A percentile compares a stretch with the other conserved stretches of the same genome.
Conservation (phyloP, 2,888 invertebrate species). For the Suillia variegata region DNA sequence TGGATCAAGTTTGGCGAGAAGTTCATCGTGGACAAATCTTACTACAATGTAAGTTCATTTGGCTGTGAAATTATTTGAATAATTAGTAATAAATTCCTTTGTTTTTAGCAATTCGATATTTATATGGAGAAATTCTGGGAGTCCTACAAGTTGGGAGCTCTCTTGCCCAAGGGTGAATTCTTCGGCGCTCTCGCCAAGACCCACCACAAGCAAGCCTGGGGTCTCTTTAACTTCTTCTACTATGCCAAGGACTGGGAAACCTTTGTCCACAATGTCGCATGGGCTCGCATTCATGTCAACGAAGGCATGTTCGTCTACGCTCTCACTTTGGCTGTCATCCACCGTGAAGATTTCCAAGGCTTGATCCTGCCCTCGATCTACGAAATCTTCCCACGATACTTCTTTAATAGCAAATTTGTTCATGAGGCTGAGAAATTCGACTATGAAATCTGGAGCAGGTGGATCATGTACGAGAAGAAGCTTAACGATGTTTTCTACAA, state of each 20-base stretch:
- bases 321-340: constrained; percentile 67
- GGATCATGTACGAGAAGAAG: constrained; percentile 51
- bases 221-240: constrained; percentile 69
- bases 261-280: constrained; percentile 71
- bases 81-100: background rate
- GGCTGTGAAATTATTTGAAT: background rate
- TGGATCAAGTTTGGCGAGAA: constrained; percentile 59
- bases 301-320: constrained; percentile 72
- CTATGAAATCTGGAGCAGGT: constrained; percentile 60
- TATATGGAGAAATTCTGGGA: constrained; percentile 38
- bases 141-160: constrained; percentile 50
- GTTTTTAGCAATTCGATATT: constrained; percentile 34
- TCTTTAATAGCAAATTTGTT: constrained; percentile 71
- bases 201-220: constrained; percentile 64
- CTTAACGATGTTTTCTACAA: constrained; percentile 36
- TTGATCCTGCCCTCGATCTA: constrained; percentile 73
- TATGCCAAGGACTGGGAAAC: constrained; percentile 73
- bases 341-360: constrained; percentile 68
- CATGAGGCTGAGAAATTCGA: constrained; percentile 66
- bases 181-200: constrained; percentile 63
- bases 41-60: constrained; percentile 33
- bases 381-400: constrained; percentile 74
- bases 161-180: constrained; percentile 64
- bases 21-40: constrained; percentile 57
- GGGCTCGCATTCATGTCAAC: constrained; percentile 70